Conservation (phyloP, 2,797 vertebrate species). For the Babyrousa celebensis region DNA sequence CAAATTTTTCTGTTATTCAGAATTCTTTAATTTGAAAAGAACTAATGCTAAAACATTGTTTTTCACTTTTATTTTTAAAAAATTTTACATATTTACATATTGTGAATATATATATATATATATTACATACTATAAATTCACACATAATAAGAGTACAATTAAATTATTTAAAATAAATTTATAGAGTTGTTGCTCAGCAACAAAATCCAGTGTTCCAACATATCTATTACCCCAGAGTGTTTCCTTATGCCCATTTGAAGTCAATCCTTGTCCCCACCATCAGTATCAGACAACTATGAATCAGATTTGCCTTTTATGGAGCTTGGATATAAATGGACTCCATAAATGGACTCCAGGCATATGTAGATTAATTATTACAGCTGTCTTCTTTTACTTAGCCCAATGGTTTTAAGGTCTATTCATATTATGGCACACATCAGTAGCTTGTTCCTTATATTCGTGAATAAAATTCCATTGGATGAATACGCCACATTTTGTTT, state of each 20-base stretch:
- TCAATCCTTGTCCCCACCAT: not conserved
- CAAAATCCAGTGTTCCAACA: not conserved
- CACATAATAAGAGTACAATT: not conserved
- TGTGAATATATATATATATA: not conserved
- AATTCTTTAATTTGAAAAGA: conserved; percentile 57
- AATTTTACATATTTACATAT: not conserved
- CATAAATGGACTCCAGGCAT: not conserved
- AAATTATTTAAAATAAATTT: conserved; percentile 11
- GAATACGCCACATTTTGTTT: not conserved
- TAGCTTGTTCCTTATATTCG: not conserved
- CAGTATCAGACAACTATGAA: not conserved
- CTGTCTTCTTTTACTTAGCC: not conserved
- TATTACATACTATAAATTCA: not conserved
- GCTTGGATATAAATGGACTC: not conserved
- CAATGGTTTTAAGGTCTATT: not conserved
- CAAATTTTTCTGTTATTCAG: not conserved
- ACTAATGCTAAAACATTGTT: not conserved
- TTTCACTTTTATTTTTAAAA: not conserved
- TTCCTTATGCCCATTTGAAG: not conserved
- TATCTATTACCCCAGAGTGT: not conserved
- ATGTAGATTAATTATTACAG: not conserved
- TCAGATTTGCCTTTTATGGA: not conserved
- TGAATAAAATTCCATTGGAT: not conserved
- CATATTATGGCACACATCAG: not conserved
- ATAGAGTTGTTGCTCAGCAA: not conserved